Percentiles rank a stretch among this genome's conserved stretches.
These are phyloP conservation scores for Caenorhabditis inopinata DNA, from an alignment of 1,140 invertebrate genomes.

Conservation along the genomic window DNA sequence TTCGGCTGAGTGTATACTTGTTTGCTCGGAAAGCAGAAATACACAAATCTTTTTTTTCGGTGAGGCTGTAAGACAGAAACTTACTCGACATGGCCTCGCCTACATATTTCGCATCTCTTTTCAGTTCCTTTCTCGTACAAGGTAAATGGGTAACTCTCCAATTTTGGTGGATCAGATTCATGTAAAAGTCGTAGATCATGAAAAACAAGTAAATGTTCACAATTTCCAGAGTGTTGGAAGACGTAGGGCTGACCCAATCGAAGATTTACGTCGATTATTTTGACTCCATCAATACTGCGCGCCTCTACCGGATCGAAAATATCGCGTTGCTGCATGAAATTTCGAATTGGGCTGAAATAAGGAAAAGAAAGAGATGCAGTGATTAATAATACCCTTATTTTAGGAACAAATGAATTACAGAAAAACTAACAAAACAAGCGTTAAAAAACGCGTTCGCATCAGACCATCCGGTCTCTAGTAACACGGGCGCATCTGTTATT, in stretches of 20 bases:
- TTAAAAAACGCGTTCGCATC: no score
- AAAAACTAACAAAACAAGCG: no score
- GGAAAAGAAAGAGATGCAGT: no score
- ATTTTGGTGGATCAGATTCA: conserved; percentile 48
- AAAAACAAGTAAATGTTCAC: conserved; percentile 68
- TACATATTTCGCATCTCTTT: conserved; percentile 50
- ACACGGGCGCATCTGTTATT: no score
- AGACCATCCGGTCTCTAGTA: no score
- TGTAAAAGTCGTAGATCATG: conserved; percentile 63
- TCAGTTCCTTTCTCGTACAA: conserved; percentile 52
- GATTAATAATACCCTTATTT: no score
- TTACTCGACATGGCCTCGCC: conserved; percentile 51
- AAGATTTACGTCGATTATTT: conserved; percentile 67
- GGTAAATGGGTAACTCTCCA: conserved; percentile 54
- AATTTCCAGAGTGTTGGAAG: conserved; percentile 68
- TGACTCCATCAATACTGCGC: conserved; percentile 64
- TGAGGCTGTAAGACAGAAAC: no score
- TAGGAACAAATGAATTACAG: no score
- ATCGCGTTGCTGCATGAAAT: conserved; percentile 61
- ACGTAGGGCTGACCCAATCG: conserved; percentile 67
- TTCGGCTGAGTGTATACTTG: no score
- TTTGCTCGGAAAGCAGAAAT: no score
- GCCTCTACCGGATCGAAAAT: conserved; percentile 57
- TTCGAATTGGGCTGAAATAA: conserved; percentile 61
- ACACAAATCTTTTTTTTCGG: no score